Evolutionary conservation across 1,140 invertebrate species (phyloP).

Genomic region (Bombus huntii): DNA sequence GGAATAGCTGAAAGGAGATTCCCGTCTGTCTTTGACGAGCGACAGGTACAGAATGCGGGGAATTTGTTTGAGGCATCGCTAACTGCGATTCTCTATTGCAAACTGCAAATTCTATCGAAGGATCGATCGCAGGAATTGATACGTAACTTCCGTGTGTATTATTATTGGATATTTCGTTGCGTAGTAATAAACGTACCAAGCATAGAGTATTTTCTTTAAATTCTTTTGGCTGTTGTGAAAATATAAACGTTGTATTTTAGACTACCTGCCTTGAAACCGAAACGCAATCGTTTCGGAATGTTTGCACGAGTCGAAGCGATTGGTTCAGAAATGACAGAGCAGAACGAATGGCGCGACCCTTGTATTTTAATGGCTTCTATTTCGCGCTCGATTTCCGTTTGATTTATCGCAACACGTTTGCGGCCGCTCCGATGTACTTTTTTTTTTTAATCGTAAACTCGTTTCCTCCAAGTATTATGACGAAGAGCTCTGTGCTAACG

Average conservation of each 20-base stretch:
- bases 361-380: constrained; percentile 30
- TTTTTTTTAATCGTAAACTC: neutral
- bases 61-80: constrained; percentile 51
- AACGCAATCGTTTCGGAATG: neutral
- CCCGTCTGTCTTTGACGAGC: neutral
- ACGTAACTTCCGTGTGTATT: neutral
- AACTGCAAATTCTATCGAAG: constrained; percentile 34
- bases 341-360: neutral
- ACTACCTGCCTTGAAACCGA: neutral
- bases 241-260: neutral
- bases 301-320: neutral
- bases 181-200: neutral
- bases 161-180: neutral
- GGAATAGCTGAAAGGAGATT: neutral
- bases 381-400: constrained; percentile 26
- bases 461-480: neutral
- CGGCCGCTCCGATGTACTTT: neutral
- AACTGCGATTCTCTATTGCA: constrained; percentile 16
- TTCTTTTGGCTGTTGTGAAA: neutral
- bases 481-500: neutral
- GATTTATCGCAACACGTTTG: constrained; percentile 27
- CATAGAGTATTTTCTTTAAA: neutral
- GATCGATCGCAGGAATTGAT: neutral
- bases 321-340: constrained; percentile 24
- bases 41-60: constrained; percentile 14